Evolutionary conservation across 37 sponge, comb jelly and placozoan genomes (phyloP).

Genomic region (Petrosia ficiformis): DNA sequence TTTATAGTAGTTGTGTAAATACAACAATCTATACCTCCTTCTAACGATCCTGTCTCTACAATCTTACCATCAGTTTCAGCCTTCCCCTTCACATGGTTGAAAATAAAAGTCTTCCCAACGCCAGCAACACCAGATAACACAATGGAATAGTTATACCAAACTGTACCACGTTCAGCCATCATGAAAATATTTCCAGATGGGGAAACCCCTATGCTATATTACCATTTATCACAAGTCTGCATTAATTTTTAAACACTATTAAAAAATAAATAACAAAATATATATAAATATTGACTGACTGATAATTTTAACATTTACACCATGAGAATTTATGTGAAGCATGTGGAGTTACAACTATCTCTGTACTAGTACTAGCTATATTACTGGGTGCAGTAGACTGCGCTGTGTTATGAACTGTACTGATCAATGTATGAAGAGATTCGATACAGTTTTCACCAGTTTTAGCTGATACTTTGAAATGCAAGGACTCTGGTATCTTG

Average conservation of each 20-base stretch:
- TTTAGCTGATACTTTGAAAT: constrained; percentile 15
- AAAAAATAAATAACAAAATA: not conserved
- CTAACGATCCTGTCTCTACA: not conserved
- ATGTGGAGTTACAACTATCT: not conserved
- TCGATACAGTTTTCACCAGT: constrained; percentile 13
- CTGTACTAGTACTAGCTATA: too few relatives aligned
- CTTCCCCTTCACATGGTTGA: not conserved
- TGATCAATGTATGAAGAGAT: not conserved
- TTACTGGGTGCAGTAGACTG: too few relatives aligned
- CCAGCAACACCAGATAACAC: constrained; percentile 39
- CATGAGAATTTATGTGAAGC: not conserved
- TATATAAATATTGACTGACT: not conserved
- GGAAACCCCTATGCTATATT: too few relatives aligned
- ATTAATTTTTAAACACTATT: too few relatives aligned
- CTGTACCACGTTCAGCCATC: too few relatives aligned
- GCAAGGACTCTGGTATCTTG: constrained; percentile 13
- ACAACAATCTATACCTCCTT: not conserved
- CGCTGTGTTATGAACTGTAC: not conserved
- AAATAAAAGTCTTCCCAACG: constrained; percentile 44
- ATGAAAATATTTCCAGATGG: too few relatives aligned
- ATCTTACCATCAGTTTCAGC: too few relatives aligned
- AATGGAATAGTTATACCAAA: too few relatives aligned
- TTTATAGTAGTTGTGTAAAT: not conserved
- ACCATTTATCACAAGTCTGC: too few relatives aligned
- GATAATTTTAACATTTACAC: not conserved